A percentile compares a stretch with the other conserved stretches of the same genome.
Conservation (phyloP, 2,113 vertebrate species). For the Pleuronectes platessa region DNA sequence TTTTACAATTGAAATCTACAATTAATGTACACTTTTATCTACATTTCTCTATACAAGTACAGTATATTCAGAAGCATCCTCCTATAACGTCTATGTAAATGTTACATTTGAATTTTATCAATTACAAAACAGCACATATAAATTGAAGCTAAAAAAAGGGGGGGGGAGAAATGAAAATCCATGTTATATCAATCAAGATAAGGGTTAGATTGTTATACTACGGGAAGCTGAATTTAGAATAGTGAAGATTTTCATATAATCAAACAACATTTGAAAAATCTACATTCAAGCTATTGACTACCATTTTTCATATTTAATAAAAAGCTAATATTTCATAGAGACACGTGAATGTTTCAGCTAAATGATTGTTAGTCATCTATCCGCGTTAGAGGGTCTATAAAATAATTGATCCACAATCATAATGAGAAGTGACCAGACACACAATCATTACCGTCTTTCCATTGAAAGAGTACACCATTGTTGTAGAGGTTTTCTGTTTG, state of each 20-base stretch:
- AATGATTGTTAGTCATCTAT: background rate
- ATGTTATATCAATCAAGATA: slow-evolving; percentile 21
- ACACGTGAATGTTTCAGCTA: background rate
- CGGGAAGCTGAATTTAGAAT: background rate
- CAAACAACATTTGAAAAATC: background rate
- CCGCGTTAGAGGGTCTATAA: background rate
- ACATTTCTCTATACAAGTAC: slow-evolving; percentile 78
- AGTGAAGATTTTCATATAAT: background rate
- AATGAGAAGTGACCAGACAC: background rate
- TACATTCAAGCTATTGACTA: background rate
- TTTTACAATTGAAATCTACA: slow-evolving; percentile 81
- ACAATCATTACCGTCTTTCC: background rate
- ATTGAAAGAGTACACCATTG: background rate
- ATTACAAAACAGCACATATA: slow-evolving; percentile 27
- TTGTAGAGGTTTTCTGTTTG: background rate
- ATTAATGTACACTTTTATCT: slow-evolving; percentile 82
- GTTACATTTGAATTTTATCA: slow-evolving; percentile 37
- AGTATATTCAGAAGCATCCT: slow-evolving; percentile 75
- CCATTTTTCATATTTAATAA: background rate
- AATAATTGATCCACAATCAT: background rate
- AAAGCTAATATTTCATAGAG: background rate
- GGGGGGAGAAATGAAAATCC: background rate
- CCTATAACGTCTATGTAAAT: slow-evolving; percentile 70
- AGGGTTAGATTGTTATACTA: background rate
- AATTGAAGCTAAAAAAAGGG: slow-evolving; percentile 18